Evolutionary conservation across 2,797 vertebrate species (phyloP).

Genomic region (Cyprinella venusta): DNA sequence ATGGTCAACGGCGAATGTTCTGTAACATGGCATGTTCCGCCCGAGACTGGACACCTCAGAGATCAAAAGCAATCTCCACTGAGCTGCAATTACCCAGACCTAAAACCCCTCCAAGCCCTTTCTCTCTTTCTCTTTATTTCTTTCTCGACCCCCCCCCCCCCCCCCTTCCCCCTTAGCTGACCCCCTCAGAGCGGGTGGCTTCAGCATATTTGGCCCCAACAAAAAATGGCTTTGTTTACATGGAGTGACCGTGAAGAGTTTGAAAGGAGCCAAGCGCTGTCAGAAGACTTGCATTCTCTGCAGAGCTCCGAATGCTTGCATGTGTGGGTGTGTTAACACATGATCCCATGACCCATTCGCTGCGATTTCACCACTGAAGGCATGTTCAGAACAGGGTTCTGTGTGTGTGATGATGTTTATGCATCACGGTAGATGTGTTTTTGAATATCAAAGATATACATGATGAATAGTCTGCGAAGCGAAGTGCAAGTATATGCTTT

Average conservation of each 20-base stretch:
- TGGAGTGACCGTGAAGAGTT: slow-evolving; percentile 72
- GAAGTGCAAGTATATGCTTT: slow-evolving; percentile 23
- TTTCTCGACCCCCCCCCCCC: neutral
- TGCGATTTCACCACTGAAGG: slow-evolving; percentile 75
- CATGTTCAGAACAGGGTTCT: slow-evolving; percentile 56
- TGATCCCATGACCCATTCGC: slow-evolving; percentile 75
- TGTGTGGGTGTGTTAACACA: slow-evolving; percentile 78
- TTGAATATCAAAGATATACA: slow-evolving; percentile 2
- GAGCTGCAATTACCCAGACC: slow-evolving; percentile 84
- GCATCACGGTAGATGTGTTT: neutral
- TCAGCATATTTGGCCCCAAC: slow-evolving; percentile 76
- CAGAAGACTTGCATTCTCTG: slow-evolving; percentile 77
- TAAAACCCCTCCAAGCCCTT: slow-evolving; percentile 64
- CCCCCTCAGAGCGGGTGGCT: slow-evolving; percentile 70
- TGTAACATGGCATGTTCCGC: slow-evolving; percentile 78
- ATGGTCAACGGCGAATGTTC: slow-evolving; percentile 79
- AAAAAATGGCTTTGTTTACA: slow-evolving; percentile 82
- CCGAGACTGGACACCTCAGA: slow-evolving; percentile 81
- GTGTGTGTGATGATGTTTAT: slow-evolving; percentile 4
- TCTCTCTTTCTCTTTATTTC: slow-evolving; percentile 67
- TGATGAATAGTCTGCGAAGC: neutral
- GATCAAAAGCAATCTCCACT: slow-evolving; percentile 84
- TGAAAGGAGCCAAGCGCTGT: slow-evolving; percentile 72
- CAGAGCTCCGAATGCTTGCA: slow-evolving; percentile 74
- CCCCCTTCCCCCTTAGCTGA: too few species aligned